Conservation (phyloP, 2,888 invertebrate genomes). For the Phengaris arion region DNA sequence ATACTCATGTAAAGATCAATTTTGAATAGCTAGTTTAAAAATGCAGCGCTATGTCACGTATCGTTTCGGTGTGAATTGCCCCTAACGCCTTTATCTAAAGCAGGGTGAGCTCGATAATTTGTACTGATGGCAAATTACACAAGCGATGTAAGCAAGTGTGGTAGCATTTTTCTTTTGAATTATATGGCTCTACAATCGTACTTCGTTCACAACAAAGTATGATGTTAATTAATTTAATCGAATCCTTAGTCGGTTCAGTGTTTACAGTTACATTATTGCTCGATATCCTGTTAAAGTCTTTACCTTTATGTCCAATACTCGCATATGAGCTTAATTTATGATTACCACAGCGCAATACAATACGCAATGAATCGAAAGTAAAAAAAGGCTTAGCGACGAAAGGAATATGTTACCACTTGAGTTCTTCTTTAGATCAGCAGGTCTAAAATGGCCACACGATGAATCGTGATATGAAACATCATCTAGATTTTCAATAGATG, state of each 20-base stretch:
- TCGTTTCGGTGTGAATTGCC: background rate
- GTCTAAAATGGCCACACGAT: no score
- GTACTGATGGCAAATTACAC: slow-evolving; percentile 3
- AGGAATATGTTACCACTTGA: background rate
- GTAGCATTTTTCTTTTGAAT: background rate
- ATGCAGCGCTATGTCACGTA: background rate
- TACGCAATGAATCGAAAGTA: background rate
- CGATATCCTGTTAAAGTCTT: background rate
- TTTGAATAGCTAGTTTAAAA: no score
- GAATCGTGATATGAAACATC: no score
- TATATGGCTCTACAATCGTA: background rate
- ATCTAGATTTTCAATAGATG: no score
- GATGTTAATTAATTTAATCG: slow-evolving; percentile 4
- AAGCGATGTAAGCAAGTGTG: background rate
- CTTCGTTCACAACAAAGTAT: slow-evolving; percentile 15
- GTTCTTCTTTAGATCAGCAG: background rate
- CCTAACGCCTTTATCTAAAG: background rate
- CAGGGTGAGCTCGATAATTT: background rate
- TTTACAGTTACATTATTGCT: background rate
- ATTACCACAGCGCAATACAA: background rate
- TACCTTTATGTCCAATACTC: slow-evolving; percentile 6
- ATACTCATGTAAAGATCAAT: no score
- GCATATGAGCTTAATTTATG: no score
- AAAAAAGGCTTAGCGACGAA: background rate
- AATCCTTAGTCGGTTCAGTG: slow-evolving; percentile 6